Percentiles rank a stretch among this genome's conserved stretches.
Evolutionary conservation across 2,797 vertebrate genomes (phyloP).

Genomic region (Xyrichtys novacula): DNA sequence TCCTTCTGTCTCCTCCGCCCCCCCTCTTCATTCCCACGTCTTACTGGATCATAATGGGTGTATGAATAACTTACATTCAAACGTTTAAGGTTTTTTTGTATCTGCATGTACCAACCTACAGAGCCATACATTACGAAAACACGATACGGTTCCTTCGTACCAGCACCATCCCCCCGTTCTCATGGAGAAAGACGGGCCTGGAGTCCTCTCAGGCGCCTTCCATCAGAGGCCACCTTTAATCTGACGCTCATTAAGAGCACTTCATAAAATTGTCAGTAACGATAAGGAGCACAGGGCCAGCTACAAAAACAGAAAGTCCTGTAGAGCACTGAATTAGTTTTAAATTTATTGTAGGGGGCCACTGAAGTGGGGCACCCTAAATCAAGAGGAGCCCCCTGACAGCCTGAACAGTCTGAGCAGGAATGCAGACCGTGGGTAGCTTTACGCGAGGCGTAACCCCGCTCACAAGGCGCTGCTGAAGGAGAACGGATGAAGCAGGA

Average conservation of each 20-base stretch:
- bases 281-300: constrained; percentile 91
- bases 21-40: constrained; percentile 72
- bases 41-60: constrained; percentile 80
- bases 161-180: constrained; percentile 47
- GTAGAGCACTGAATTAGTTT: constrained; percentile 94
- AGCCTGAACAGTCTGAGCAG: constrained; percentile 90
- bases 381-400: constrained; percentile 96
- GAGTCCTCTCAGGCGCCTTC: constrained; percentile 73
- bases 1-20: constrained; percentile 45
- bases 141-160: constrained; percentile 87
- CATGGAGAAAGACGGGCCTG: constrained; percentile 67
- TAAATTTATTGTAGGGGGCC: constrained; percentile 93
- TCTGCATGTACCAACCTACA: constrained; percentile 91
- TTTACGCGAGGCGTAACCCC: constrained; percentile 89
- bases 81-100: constrained; percentile 88
- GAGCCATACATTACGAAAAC: constrained; percentile 74
- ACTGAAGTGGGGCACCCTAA: constrained; percentile 91
- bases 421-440: constrained; percentile 91
- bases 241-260: constrained; percentile 98
- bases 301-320: constrained; percentile 93
- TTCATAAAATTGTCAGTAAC: constrained; percentile 98
- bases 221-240: constrained; percentile 90
- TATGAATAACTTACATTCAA: constrained; percentile 87
- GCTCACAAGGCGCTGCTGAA: constrained; percentile 90
- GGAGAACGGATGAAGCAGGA: constrained; percentile 88